Base-by-base conservation (phyloP, 1,140 invertebrate genomes). In the Aphidius gifuensis region DNA sequence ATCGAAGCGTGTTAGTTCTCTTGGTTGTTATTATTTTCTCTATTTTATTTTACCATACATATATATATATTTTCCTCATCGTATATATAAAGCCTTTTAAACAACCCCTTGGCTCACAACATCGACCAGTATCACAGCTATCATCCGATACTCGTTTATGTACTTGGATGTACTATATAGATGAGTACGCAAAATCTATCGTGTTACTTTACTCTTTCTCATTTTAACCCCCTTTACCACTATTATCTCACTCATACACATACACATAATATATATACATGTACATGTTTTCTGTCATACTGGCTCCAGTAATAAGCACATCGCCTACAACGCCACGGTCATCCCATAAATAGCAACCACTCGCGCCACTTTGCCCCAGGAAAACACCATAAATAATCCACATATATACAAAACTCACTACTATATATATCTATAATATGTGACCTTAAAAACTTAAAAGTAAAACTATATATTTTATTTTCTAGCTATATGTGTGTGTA, bases 371-470 rank as follows among this genome's bases (percentile, higher is more conserved):
- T 45, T 45, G 51, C 53, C 51, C 45, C 50, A 53, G 53, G 39
- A 61, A 61, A 61, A 61, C 23, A 61, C 51, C 53, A 61, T 61
- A 61, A 56, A 61, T 56, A 56, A 38, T 45, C 43, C 32, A 48
- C 57, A n/a, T 6, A 44, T 40, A 32, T 46, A 23, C 40, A 56
- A 32, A 45, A 23, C 45, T 45, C 1, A 16, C 39, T 60, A 48
- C 49, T 55, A 11, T 21, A 21, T 40, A 32, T 16, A 16, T 16
- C 16, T 32, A 32, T 32, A 32, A 1, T 3, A 32, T 32, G 23
- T 61, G 60, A 61, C 60, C 60, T 61, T 61, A 61, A 61, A 56
- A 47, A 32, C 51, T 56, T 61, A 40, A 56, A 55, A 47, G 60
- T 61, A 54, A 53, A 42, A 56, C 16, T 16, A 16, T 16, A 16